Percentiles rank a stretch among this genome's conserved stretches.
These are phyloP conservation scores for Dione vanillae DNA, from an alignment of 2,888 invertebrate species.

Conservation along the genomic window DNA sequence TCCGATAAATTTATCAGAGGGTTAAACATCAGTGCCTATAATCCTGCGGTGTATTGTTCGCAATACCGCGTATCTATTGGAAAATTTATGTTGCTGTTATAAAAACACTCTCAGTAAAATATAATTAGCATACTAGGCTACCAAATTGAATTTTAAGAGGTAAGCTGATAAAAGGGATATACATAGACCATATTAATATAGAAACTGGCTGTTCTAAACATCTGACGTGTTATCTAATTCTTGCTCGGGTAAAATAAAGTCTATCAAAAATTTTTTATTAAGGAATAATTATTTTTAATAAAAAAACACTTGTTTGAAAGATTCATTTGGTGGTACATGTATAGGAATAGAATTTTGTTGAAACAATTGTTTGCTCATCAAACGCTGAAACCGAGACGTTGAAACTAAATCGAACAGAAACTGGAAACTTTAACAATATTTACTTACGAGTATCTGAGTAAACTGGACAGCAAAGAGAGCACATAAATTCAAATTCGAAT, in stretches of 20 bases:
- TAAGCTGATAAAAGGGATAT: too few relatives aligned
- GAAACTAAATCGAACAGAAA: conserved; percentile 39
- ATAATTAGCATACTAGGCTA: background rate
- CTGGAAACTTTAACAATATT: conserved; percentile 51
- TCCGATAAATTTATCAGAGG: conserved; percentile 39
- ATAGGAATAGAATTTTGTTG: too few relatives aligned
- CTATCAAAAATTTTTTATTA: too few relatives aligned
- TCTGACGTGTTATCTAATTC: too few relatives aligned
- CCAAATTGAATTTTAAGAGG: background rate
- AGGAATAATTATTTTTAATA: too few relatives aligned
- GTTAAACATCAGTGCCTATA: conserved; percentile 30
- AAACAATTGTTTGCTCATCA: conserved; percentile 14
- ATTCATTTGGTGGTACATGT: too few relatives aligned
- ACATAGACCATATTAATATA: too few relatives aligned
- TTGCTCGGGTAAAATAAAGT: too few relatives aligned
- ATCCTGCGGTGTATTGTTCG: conserved; percentile 26
- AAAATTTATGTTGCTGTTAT: background rate
- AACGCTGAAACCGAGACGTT: conserved; percentile 1
- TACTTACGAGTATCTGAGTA: conserved; percentile 44
- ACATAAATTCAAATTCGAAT: conserved; percentile 44
- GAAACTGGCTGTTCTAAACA: too few relatives aligned
- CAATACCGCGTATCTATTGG: conserved; percentile 17
- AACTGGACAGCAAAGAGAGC: conserved; percentile 47
- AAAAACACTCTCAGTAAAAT: background rate
- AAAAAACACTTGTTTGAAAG: too few relatives aligned